A percentile compares a stretch with the other conserved stretches of the same genome.
phyloP scores from a whole-genome alignment of 1,140 invertebrate genomes.

The Calycopis cecrops region DNA sequence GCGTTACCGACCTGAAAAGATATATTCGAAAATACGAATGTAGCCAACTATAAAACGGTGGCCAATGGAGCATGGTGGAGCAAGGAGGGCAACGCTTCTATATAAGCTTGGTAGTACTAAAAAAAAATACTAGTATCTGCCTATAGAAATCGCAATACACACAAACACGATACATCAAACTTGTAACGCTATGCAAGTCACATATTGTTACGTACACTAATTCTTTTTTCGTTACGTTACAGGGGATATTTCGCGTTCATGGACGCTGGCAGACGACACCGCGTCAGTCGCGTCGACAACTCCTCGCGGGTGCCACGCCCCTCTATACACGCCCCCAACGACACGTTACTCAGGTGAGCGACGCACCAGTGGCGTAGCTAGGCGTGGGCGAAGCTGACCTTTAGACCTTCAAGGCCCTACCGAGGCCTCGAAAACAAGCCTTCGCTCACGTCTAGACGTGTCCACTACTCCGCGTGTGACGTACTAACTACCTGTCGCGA shows the following conservation, averaged over 20 bases:
- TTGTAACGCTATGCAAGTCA: too few species aligned
- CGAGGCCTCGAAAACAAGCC: background rate
- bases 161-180: too few species aligned
- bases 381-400: constrained; percentile 11
- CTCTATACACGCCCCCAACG: constrained; percentile 82
- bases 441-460: constrained; percentile 17
- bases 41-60: too few species aligned
- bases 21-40: too few species aligned
- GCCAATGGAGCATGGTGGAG: too few species aligned
- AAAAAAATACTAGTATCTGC: background rate
- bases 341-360: constrained; percentile 81
- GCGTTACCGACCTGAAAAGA: too few species aligned
- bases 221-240: constrained; percentile 53
- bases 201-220: background rate
- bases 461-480: constrained; percentile 10
- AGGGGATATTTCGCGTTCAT: constrained; percentile 94
- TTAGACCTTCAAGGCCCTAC: too few species aligned
- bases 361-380: background rate
- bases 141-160: too few species aligned
- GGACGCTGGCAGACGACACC: constrained; percentile 85
- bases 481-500: constrained; percentile 5
- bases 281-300: constrained; percentile 67
- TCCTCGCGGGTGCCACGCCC: constrained; percentile 51
- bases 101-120: too few species aligned
- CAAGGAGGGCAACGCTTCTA: too few species aligned